Base-by-base conservation (phyloP, 2,113 vertebrate genomes). In the Dasyurus viverrinus region DNA sequence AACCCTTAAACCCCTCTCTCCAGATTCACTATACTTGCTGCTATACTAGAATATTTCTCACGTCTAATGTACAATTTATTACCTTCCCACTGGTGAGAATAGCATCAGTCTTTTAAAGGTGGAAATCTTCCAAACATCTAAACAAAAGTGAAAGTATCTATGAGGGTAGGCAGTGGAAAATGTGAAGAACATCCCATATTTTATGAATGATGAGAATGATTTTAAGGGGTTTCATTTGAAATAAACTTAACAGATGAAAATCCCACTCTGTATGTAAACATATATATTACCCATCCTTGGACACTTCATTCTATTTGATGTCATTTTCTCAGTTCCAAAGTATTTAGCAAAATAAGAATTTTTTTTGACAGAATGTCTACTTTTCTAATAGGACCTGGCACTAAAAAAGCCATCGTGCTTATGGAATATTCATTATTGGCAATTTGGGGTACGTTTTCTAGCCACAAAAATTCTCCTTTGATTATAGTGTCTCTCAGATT, bases 401-500 rank as follows among this genome's bases (percentile, higher is more conserved):
- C 42, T 90, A 46, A 94, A 93, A 97, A 94, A 14, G 19, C 6
- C 52, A 89, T 91, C 54, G 89, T 90, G 90, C 97, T 96, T 96
- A 93, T 97, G 97, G 93, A 93, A 97, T 97, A 97, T 94, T 97
- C 95, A 96, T 97, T 97, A 94, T 89, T 97, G 96, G 96, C 97
- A 97, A 92, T 89, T 97, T 96, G 96, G 96, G 91, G 95, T 94
- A 7, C 8, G 89, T 97, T 97, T 95, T 19, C 95, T 98, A 98
- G 95, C 94, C 94, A 96, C 95, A 94, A 94, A 91, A 96, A 57
- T 94, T 50, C 94, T 96, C 55, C 92, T 50, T 26, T 54, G 92
- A 95, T 96, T 97, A 93, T 91, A 91, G 57, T 94, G 96, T 96
- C 55, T 96, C 93, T 97, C 54, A 91, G 95, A 92, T 89, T 96